Conservation (phyloP, 2,797 vertebrate species). For the Sphenopsis melanotis region DNA sequence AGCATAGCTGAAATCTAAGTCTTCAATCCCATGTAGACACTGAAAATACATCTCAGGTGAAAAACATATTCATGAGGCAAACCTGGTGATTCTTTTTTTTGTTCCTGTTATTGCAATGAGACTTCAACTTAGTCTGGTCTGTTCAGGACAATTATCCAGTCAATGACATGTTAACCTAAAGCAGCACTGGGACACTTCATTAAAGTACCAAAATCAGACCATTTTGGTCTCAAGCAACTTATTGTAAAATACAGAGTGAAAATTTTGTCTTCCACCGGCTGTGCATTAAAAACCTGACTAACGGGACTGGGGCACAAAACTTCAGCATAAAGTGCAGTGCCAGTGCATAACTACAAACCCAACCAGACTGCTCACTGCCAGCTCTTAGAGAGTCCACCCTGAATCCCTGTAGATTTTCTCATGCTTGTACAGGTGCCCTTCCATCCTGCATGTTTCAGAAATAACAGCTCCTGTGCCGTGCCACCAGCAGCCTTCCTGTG, state of each 20-base stretch:
- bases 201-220: neutral
- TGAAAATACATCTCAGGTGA: neutral
- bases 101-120: accelerated
- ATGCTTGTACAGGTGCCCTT: neutral
- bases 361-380: neutral
- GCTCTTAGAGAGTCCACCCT: neutral
- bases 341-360: neutral
- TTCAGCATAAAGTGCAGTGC: neutral
- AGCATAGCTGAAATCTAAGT: neutral
- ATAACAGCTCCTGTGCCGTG: neutral
- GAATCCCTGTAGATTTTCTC: neutral
- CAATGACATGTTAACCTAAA: neutral
- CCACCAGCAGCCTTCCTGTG: neutral
- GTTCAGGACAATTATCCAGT: neutral
- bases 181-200: neutral
- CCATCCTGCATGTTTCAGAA: neutral
- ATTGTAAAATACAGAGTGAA: neutral
- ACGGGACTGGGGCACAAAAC: neutral
- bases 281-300: neutral
- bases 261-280: neutral
- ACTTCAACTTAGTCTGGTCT: neutral
- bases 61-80: neutral
- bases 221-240: neutral
- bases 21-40: neutral
- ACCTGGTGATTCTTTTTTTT: neutral